These are phyloP conservation scores for Chelon labrosus DNA, from an alignment of 2,797 vertebrate genomes.

Conservation along the genomic window DNA sequence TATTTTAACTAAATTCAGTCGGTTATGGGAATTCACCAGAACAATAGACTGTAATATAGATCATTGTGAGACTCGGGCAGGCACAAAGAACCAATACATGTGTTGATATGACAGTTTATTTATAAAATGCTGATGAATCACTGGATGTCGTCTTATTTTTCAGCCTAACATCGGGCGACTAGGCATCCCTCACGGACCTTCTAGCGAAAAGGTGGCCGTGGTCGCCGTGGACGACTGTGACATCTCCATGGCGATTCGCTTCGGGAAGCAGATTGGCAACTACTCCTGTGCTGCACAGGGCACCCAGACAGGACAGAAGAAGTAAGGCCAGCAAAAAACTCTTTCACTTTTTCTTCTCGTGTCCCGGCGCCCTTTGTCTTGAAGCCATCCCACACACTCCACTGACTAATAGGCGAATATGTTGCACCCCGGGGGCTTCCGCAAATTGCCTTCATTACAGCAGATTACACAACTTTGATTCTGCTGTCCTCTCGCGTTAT, in stretches of 20 bases:
- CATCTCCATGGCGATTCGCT: conserved; percentile 94
- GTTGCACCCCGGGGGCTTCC: conserved; percentile 3
- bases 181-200: conserved; percentile 95
- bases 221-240: conserved; percentile 97
- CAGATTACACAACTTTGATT: conserved; percentile 36
- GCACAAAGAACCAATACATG: neutral
- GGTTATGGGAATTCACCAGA: conserved; percentile 17
- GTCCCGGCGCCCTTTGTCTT: neutral
- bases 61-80: neutral
- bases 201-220: conserved; percentile 96
- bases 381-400: neutral
- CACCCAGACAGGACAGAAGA: conserved; percentile 96
- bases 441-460: conserved; percentile 32
- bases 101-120: no score
- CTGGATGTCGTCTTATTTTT: conserved; percentile 32
- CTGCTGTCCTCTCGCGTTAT: conserved; percentile 25
- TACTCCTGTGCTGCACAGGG: conserved; percentile 98
- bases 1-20: conserved; percentile 22
- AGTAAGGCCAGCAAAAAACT: conserved; percentile 81
- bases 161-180: conserved; percentile 95
- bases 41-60: conserved; percentile 3
- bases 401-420: conserved; percentile 5
- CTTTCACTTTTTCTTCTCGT: neutral
- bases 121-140: neutral
- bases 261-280: conserved; percentile 92